Evolutionary conservation across 2,888 invertebrate genomes (phyloP).

Genomic region (Spatulosminthurus flaviceps): DNA sequence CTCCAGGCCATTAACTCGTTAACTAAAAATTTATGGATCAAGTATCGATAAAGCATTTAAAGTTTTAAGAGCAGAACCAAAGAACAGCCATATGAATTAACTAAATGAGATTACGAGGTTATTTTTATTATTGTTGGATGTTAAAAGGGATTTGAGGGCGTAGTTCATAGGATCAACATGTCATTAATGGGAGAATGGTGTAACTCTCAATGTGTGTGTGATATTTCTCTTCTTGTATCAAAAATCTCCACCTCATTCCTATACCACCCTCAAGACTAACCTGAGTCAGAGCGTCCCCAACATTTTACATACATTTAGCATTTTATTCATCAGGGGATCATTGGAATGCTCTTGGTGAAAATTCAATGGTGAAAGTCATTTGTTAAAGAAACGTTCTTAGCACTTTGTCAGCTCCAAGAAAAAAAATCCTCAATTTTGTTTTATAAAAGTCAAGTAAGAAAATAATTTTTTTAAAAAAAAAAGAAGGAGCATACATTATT

Average conservation of each 20-base stretch:
- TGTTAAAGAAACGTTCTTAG: too few species aligned
- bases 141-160: neutral
- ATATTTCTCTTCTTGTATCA: neutral
- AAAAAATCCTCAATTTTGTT: too few species aligned
- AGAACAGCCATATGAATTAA: constrained; percentile 22
- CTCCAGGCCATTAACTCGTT: constrained; percentile 11
- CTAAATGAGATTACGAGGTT: constrained; percentile 15
- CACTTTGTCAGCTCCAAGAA: too few species aligned
- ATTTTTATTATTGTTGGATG: constrained; percentile 22
- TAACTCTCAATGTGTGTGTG: neutral
- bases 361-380: too few species aligned
- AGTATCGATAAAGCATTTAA: constrained; percentile 33
- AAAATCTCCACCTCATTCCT: neutral
- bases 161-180: constrained; percentile 5
- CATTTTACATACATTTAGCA: too few species aligned
- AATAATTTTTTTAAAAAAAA: too few species aligned
- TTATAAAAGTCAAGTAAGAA: too few species aligned
- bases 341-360: too few species aligned
- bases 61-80: neutral
- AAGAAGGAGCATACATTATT: too few species aligned
- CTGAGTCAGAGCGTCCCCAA: too few species aligned
- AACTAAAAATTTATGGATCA: constrained; percentile 27
- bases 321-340: too few species aligned
- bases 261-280: too few species aligned
- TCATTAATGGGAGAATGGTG: constrained; percentile 21